Percentiles rank a stretch among this genome's conserved stretches.
Evolutionary conservation across 2,888 invertebrate genomes (phyloP).

Genomic region (Sericinus montela): DNA sequence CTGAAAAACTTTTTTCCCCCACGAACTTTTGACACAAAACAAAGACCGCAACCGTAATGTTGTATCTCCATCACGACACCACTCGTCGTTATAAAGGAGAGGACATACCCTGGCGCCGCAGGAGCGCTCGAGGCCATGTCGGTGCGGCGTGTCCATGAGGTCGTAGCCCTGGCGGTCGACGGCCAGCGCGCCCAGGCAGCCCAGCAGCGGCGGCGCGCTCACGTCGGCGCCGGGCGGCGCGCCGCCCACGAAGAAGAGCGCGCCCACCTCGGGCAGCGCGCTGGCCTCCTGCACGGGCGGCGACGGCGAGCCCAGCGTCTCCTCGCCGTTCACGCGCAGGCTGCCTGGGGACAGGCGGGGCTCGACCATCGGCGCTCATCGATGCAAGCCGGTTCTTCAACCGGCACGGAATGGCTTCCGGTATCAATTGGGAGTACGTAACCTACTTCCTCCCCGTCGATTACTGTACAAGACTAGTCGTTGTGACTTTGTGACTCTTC

Average conservation of each 20-base stretch:
- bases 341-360: constrained; percentile 63
- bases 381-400: too few relatives aligned
- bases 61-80: too few relatives aligned
- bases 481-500: too few relatives aligned
- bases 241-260: constrained; percentile 91
- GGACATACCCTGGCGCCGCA: constrained; percentile 83
- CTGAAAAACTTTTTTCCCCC: too few relatives aligned
- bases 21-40: too few relatives aligned
- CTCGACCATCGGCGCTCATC: constrained; percentile 28
- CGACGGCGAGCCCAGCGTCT: constrained; percentile 82
- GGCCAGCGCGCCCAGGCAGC: constrained; percentile 89
- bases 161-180: constrained; percentile 86
- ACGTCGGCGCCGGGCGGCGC: constrained; percentile 83
- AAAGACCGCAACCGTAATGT: too few relatives aligned
- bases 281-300: constrained; percentile 78
- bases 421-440: too few relatives aligned
- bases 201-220: constrained; percentile 81
- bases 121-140: constrained; percentile 85
- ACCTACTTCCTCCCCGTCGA: too few relatives aligned
- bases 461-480: too few relatives aligned
- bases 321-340: constrained; percentile 85
- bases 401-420: too few relatives aligned
- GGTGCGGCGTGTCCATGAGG: constrained; percentile 82
- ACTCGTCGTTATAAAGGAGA: neutral
- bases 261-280: constrained; percentile 83